Evolutionary conservation across 2,113 vertebrate genomes (phyloP).

Genomic region (Eretmodus cyanostictus): DNA sequence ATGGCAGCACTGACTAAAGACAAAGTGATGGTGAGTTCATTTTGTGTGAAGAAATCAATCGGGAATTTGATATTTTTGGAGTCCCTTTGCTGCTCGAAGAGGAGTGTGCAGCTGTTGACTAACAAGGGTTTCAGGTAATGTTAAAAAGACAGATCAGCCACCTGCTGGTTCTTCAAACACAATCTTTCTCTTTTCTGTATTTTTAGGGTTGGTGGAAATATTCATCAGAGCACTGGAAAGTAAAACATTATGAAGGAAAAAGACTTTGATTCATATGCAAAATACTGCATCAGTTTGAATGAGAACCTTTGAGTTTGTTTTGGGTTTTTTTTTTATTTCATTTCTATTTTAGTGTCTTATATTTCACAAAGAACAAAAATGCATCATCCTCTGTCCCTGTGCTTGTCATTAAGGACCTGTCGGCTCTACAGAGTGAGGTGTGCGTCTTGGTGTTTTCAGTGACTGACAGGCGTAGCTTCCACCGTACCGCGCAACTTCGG

Average conservation of each 20-base stretch:
- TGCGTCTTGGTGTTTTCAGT: slow-evolving; percentile 86
- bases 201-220: background rate
- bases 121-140: background rate
- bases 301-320: background rate
- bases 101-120: background rate
- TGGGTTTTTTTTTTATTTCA: fast-evolving
- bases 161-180: background rate
- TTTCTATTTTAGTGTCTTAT: background rate
- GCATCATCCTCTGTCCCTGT: background rate
- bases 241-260: background rate
- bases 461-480: slow-evolving; percentile 83
- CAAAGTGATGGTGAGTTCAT: background rate
- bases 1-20: background rate
- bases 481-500: slow-evolving; percentile 79
- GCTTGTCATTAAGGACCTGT: slow-evolving; percentile 70
- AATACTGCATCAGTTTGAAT: background rate
- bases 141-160: background rate
- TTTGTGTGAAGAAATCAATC: background rate
- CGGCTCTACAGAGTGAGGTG: slow-evolving; percentile 79
- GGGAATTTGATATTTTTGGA: background rate
- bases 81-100: background rate
- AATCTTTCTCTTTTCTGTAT: background rate
- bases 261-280: background rate
- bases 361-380: background rate
- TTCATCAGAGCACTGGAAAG: background rate